Conservation (phyloP, 2,113 vertebrate species). For the Ophthalmolycus amberensis region DNA sequence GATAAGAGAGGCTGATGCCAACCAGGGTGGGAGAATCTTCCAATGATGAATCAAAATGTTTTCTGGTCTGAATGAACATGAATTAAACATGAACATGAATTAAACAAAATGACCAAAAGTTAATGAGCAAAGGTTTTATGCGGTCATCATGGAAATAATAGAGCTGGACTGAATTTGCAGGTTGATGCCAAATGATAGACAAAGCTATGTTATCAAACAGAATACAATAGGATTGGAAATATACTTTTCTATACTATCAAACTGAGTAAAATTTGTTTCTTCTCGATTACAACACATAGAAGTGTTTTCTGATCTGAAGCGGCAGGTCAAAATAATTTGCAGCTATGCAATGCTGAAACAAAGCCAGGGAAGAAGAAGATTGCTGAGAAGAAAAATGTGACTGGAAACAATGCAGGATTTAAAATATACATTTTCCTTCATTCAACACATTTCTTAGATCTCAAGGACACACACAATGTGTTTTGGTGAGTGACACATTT, state of each 20-base stretch:
- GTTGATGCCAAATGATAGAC: constrained; percentile 7
- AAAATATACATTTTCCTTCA: too few species aligned
- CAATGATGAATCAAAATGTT: constrained; percentile 10
- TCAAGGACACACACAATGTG: neutral
- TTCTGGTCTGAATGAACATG: constrained; percentile 14
- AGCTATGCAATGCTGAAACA: neutral
- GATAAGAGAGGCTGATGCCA: constrained; percentile 53
- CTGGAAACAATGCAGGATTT: too few species aligned
- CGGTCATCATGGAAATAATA: neutral
- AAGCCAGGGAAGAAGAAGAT: neutral
- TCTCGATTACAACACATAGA: neutral
- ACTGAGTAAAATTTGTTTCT: constrained; percentile 43
- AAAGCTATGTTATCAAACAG: constrained; percentile 46
- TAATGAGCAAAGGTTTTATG: neutral
- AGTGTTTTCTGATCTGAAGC: neutral
- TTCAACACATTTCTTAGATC: neutral
- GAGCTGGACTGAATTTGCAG: neutral
- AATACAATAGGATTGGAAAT: constrained; percentile 31
- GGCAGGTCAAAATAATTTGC: neutral
- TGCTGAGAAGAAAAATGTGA: neutral
- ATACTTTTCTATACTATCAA: constrained; percentile 23
- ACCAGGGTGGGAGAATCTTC: constrained; percentile 24
- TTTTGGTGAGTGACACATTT: neutral
- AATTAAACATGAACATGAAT: constrained; percentile 11
- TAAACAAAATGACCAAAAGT: neutral